Evolutionary conservation across 2,888 invertebrate species (phyloP), one percentile per base, ranked within the genome.

Genomic region (Lysandra coridon): DNA sequence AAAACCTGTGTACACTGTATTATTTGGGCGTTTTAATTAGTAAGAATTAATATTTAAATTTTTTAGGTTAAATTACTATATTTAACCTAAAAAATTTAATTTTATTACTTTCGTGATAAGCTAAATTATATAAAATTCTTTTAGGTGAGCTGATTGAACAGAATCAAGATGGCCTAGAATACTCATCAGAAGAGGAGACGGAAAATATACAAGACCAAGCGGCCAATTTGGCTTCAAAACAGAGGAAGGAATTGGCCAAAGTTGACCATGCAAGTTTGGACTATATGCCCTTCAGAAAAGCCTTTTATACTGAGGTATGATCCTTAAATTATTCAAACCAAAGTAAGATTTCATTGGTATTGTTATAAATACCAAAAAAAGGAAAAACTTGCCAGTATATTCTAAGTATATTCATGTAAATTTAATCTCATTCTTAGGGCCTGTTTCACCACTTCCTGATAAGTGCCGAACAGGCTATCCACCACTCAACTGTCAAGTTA

Each of bases 91-190:
- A n/a, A n/a, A n/a, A n/a, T n/a, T n/a, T 53, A 2, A 53, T 53
- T 53, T 53, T 53, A 53, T 53, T 57, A 17, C 57, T 57, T 57
- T 57, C 4, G 57, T 57, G 57, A 17, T 57, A 57, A 57, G 57
- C 57, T 17, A 17, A 57, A 17, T 57, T 4, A 17, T 57, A 23
- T 57, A 33, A 33, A 37, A 30, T 30, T 12, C 49, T 80, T 14
- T 53, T 40, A 94, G 99, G 99, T 79, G 99, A 99, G 92, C 94
- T 99, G n/a, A 98, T 99, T 87, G 99, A 99, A 91, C 99, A 99
- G 89, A 99, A 99, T 92, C 98, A 99, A 91, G 99, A 99, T 89
- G 99, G 98, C 0, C 92, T 99, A 81, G 99, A 99, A 94, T 99
- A 99, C 92, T 99, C 99, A 0, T 99, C 99, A 17, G 99, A 99